Evolutionary conservation across 2,797 vertebrate genomes (phyloP), one percentile per base, ranked within the genome.

Genomic region (Lerista edwardsae): DNA sequence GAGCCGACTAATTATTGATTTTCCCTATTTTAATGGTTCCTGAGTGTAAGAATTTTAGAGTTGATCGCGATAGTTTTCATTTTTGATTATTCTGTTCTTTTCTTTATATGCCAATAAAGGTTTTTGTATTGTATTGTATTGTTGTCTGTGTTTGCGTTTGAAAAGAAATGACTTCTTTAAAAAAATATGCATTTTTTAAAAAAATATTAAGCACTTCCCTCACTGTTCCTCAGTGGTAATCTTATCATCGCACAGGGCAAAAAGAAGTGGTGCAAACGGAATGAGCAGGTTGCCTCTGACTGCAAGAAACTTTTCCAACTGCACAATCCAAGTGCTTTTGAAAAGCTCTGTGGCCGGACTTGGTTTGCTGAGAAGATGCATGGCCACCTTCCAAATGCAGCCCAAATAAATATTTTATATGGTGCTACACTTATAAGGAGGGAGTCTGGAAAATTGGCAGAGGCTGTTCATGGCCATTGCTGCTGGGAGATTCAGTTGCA

Each of bases 381-480:
- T 75, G 75, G 84, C 81, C 80, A 89, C 86, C 89, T 78, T 84
- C 79, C 82, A 17, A 82, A 88, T 67, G 84, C 89, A 87, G 84
- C 47, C 21, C 23, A 71, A 34, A 91, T 93, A 88, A 94, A 93
- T 94, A 92, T 93, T 93, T 92, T 3, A 91, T 47, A 3, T 0
- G n/a, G 68, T 82, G 31, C 61, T 1, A 44, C 81, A 69, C 75
- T 84, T 69, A 71, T 78, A 59, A 47, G 1, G 31, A 39, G 69
- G 76, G 72, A 76, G 83, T 67, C 44, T 9, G 3, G 76, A 29
- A 80, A 72, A 64, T 5, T 44, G 0, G 2, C 17, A 51, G 75
- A 59, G 2, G n/a, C n/a, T n/a, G n/a, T n/a, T 84, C 7, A 83
- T 84, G 71, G 79, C 77, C 80, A 27, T 80, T 2, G 0, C 55